Conservation (phyloP, 2,113 vertebrate species). For the Calyptommatus sinebrachiatus region DNA sequence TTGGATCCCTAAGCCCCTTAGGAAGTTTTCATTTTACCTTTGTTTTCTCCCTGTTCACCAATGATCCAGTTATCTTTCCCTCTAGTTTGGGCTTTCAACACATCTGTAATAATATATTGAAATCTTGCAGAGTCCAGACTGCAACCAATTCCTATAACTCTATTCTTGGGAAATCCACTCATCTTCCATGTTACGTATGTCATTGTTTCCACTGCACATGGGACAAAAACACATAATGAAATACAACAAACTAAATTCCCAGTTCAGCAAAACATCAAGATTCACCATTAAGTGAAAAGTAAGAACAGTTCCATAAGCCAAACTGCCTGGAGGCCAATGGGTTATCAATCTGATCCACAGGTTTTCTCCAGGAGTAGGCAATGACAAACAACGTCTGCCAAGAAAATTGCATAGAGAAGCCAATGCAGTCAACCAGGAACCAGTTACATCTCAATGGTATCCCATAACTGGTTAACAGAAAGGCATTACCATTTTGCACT, state of each 20-base stretch:
- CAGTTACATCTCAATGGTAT: too few relatives aligned
- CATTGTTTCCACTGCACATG: constrained; percentile 89
- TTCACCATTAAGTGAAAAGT: accelerated
- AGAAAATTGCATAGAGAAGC: too few relatives aligned
- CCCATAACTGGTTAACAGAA: too few relatives aligned
- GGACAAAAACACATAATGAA: constrained; percentile 33
- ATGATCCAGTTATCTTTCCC: constrained; percentile 85
- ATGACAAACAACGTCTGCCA: too few relatives aligned
- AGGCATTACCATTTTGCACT: too few relatives aligned
- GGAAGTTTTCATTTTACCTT: constrained; percentile 74
- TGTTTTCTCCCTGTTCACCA: constrained; percentile 90
- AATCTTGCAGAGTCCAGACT: constrained; percentile 91
- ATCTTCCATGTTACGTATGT: constrained; percentile 91
- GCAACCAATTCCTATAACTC: constrained; percentile 89
- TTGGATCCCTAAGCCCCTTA: neutral
- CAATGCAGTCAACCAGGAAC: too few relatives aligned
- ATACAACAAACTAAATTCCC: constrained; percentile 12
- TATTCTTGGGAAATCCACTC: constrained; percentile 81
- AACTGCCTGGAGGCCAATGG: too few relatives aligned
- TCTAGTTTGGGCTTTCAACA: constrained; percentile 71
- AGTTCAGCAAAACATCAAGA: constrained; percentile 21
- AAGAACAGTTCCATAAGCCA: too few relatives aligned
- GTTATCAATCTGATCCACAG: too few relatives aligned
- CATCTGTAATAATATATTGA: constrained; percentile 75
- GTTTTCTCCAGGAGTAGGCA: too few relatives aligned